Percentiles rank a stretch among this genome's conserved stretches.
phyloP scores from a whole-genome alignment of 2,113 vertebrate genomes.

The Phylloscopus whistleri region DNA sequence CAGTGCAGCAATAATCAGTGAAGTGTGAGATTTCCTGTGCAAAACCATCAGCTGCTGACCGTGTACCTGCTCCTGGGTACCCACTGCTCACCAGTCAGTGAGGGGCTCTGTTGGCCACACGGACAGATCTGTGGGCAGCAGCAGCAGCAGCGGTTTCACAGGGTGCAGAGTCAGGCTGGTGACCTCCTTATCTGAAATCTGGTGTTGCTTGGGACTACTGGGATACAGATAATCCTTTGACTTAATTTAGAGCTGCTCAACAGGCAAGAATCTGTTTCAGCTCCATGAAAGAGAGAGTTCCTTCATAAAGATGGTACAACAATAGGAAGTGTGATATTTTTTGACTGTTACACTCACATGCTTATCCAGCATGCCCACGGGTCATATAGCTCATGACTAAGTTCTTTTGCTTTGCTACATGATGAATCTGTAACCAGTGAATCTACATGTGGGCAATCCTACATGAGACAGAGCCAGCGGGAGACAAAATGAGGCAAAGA shows the following conservation, averaged over 20 bases:
- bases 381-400: not conserved
- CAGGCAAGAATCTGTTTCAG: not conserved
- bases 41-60: not conserved
- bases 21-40: not conserved
- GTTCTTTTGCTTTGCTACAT: not conserved
- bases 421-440: not conserved
- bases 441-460: not conserved
- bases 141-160: not conserved
- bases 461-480: conserved; percentile 28
- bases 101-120: not conserved
- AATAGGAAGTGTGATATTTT: not conserved
- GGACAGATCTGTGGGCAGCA: not conserved
- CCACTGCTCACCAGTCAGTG: fast-evolving
- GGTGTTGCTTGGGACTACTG: not conserved
- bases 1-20: not conserved
- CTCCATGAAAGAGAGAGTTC: not conserved
- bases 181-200: not conserved
- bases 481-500: conserved; percentile 57
- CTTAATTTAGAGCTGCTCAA: not conserved
- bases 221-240: not conserved
- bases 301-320: not conserved
- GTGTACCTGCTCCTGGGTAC: not conserved
- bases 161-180: not conserved
- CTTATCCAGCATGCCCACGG: not conserved
- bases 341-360: not conserved